Evolutionary conservation across 2,113 vertebrate genomes (phyloP).

Genomic region (Tachysurus fulvidraco): DNA sequence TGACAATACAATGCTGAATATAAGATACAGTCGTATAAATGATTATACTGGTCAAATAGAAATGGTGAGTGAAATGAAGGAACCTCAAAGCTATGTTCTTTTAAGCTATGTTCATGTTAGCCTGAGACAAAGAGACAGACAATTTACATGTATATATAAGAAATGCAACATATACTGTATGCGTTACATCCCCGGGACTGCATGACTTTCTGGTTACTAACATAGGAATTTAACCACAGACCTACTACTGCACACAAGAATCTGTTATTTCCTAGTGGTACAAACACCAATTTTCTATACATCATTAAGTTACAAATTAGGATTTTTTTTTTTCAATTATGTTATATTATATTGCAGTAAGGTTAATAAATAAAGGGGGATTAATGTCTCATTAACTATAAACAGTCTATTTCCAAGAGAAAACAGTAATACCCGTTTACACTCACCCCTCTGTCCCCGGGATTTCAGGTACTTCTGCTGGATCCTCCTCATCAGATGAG

Average conservation of each 20-base stretch:
- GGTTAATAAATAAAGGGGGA: background rate
- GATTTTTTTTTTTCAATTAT: too few relatives aligned
- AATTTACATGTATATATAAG: background rate
- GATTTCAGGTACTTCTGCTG: slow-evolving; percentile 77
- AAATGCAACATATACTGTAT: background rate
- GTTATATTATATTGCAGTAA: too few relatives aligned
- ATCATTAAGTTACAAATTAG: background rate
- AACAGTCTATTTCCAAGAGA: background rate
- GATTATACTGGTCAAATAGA: background rate
- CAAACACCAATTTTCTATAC: background rate
- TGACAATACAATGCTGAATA: background rate
- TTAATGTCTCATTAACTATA: background rate
- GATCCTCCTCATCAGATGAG: slow-evolving; percentile 94
- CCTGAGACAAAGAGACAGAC: background rate
- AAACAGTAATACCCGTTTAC: background rate
- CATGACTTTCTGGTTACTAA: background rate
- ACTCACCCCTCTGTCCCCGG: slow-evolving; percentile 88
- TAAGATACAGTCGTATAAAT: background rate
- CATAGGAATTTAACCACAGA: background rate
- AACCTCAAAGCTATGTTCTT: background rate
- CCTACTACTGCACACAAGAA: background rate
- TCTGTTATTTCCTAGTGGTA: background rate
- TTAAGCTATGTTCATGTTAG: background rate
- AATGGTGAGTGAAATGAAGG: background rate
- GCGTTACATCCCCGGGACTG: background rate